Evolutionary conservation across 2,113 vertebrate genomes (phyloP).

Genomic region (Psilopsiagon aymara): DNA sequence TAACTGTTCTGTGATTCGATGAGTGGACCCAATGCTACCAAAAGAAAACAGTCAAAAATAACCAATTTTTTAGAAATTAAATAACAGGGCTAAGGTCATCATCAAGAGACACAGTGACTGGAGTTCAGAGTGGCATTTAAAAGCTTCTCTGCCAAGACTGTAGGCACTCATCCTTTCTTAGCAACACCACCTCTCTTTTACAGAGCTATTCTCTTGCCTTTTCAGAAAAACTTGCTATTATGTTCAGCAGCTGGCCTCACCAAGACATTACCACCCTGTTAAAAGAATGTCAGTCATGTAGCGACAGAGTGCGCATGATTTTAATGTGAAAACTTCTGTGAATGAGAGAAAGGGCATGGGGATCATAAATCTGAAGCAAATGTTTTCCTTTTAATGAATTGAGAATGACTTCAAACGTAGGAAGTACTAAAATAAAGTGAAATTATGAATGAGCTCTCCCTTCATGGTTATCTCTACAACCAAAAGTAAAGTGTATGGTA

Average conservation of each 20-base stretch:
- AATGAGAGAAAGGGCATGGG: conserved; percentile 51
- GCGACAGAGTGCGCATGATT: not conserved
- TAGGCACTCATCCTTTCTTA: not conserved
- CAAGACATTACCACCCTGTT: conserved; percentile 56
- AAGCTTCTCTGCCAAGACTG: not conserved
- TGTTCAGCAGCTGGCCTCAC: not conserved
- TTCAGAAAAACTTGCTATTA: conserved; percentile 24
- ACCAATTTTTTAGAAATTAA: not conserved
- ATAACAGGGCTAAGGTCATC: not conserved
- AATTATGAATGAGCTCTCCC: conserved; percentile 54
- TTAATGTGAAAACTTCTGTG: conserved; percentile 43
- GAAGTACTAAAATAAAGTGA: conserved; percentile 30
- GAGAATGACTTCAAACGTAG: conserved; percentile 48
- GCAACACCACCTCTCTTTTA: conserved; percentile 20
- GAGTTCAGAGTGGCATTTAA: not conserved
- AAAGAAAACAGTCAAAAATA: not conserved
- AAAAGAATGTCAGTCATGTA: conserved; percentile 51
- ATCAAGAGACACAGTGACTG: not conserved
- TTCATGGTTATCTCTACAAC: conserved; percentile 36
- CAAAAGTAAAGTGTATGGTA: conserved; percentile 11
- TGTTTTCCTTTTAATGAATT: conserved; percentile 52
- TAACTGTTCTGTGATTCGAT: no score
- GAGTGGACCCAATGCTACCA: not conserved
- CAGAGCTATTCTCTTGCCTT: conserved; percentile 29
- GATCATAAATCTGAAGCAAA: conserved; percentile 13